Evolutionary conservation across 2,888 invertebrate genomes (phyloP), one percentile per base, ranked within the genome.

Genomic region (Pristionchus arcanus): DNA sequence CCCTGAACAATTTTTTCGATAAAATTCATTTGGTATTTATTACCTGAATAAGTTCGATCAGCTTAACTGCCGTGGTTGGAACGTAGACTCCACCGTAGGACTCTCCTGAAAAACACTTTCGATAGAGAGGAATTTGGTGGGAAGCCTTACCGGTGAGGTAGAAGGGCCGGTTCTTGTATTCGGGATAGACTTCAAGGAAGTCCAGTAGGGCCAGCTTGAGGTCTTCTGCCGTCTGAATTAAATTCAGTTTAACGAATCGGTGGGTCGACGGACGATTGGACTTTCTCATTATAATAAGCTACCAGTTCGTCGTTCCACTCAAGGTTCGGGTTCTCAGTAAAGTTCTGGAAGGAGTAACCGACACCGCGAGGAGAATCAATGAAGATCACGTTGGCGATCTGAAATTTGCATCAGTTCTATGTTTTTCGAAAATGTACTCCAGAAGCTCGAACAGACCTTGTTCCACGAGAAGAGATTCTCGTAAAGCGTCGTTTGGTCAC

Each of bases 331-430:
- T 93, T 92, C 89, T 91, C 89, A 63, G 90, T 91, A 31, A n/a
- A 49, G 77, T 93, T 91, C 90, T 93, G 93, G 34, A 91, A 91
- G 2, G 96, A 96, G 92, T 95, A 96, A 7, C 96, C 96, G 77
- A 96, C 96, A 89, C 96, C 96, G 53, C 96, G 95, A 49, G 96
- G 96, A 4, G 96, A 95, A 92, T 96, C 96, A 90, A 96, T 91
- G 93, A 95, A 96, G 87, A 96, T 89, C 91, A 96, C 95, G 92
- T 96, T 96, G n/a, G 96, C 96, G n/a, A 95, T 91, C 96, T 96
- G 53, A 92, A 28, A 25, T 5, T 15, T 25, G 2, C 31, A 15
- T 7, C 15, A 49, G 42, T 9, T 49, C 0, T 3, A 49, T n/a
- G n/a, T n/a, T 49, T 49, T 49, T 49, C 42, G 42, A 49, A 49